Evolutionary conservation across 2,113 vertebrate species (phyloP), one percentile per base, ranked within the genome.

Genomic region (Lipotes vexillifer): DNA sequence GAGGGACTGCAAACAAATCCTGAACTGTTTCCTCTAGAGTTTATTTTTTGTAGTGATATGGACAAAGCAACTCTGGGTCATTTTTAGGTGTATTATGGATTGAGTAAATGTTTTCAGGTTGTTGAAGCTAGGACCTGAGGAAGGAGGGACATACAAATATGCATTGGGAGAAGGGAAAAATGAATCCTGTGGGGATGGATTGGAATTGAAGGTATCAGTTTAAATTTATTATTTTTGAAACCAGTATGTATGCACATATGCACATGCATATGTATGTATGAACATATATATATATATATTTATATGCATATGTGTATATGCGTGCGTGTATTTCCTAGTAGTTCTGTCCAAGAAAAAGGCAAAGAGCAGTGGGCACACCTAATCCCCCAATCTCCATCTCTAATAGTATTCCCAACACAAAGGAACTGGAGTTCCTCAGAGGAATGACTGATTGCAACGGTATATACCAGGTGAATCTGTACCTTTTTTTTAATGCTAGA

Each of bases 161-260:
- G 21, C 25, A 27, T 49, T 91, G 15, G 63, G 46, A 38, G 33
- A 57, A 80, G 36, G 44, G 8, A 75, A 74, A 86, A 96, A 52
- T 88, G 77, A 94, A 49, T 94, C 41, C 55, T 75, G 3, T 33
- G 44, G 57, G 20, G 13, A 33, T 81, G 9, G 44, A 36, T 65
- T 74, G 23, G 14, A 91, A 90, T 66, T 75, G 29, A 77, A 68
- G 25, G 1, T 27, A 61, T n/a, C 31, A 27, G 15, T 65, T 46
- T 59, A 31, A 90, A 89, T 91, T 63, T n/a, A 57, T 82, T 88
- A 41, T 83, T 90, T 96, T 97, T 94, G 15, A 88, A 96, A 69
- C 38, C 49, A 69, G 27, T 46, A 33, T 20, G 7, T 80, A 23
- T 71, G 20, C 27, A 3, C 44, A 49, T 13, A 49, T 36, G 1